Evolutionary conservation across 92 coral and sea anemone species (phyloP), one percentile per base, ranked within the genome.

Genomic region (Porites lobata): DNA sequence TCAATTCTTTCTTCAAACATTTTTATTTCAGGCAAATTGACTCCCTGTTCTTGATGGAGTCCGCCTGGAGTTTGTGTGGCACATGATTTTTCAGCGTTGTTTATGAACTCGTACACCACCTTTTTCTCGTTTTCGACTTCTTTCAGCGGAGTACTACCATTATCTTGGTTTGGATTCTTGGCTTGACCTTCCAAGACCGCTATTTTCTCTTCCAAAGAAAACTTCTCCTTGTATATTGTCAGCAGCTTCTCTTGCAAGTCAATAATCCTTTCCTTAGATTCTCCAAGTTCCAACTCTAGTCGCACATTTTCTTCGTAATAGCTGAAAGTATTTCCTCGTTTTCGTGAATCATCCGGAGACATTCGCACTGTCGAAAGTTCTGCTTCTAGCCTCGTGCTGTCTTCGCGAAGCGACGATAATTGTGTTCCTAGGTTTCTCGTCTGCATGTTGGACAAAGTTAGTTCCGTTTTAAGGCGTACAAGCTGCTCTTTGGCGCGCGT

Each of bases 401-500:
- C 96, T 76, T 94, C 98, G 69, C 98, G 93, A 50, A 95, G 88
- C 10, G 94, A 95, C 15, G 98, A 74, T 64, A 95, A 74, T 53
- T 95, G 98, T 0, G 95, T 76, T 15, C 98, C 96, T 17, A 95
- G 92, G 65, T 93, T 91, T 67, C 90, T 88, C 1, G 98, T 95
- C 51, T 95, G 98, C 82, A 93, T 76, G 78, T 92, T 96, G 1
- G 98, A 93, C 59, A 92, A 79, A 9, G 96, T 94, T 2, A 98
- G 83, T 74, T 98, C 98, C 5, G 97, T 93, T 61, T 96, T 98
- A 67, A 98, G 92, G 51, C 96, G 95, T 21, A 96, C 74, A 4
- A 98, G 96, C 82, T 96, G 96, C 26, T 98, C 98, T 71, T 96
- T 98, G 1, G 99, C 99, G 64, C 92, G 88, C 29, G 85, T 77